Evolutionary conservation across 2,113 vertebrate species (phyloP), one percentile per base, ranked within the genome.

Genomic region (Trogon melanurus): DNA sequence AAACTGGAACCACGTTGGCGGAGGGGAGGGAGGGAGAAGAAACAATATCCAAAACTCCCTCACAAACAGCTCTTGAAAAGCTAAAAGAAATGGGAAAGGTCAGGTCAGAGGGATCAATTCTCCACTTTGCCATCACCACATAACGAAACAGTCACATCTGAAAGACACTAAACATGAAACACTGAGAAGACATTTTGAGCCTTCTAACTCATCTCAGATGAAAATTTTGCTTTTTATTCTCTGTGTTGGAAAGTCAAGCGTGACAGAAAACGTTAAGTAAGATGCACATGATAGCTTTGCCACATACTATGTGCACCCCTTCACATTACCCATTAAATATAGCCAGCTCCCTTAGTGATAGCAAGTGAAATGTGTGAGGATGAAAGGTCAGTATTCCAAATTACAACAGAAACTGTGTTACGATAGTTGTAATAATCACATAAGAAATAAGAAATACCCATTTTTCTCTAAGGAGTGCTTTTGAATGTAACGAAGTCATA

Each of bases 101-200:
- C 93, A 93, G 93, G 89, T 94, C 93, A 94, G 60, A 88, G 23
- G 26, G 85, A 85, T 91, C 88, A 70, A 66, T 93, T 94, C 74
- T 78, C 62, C 30, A 36, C 82, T 88, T 76, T 34, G 38, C 71
- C 82, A 90, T 56, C 79, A 23, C 20, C 6, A 1, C 32, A 47
- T 62, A 70, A 66, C 85, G 78, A 65, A 82, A 79, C 9, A 38
- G 54, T n/a, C 45, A 73, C 44, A 78, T 61, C 45, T 64, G 22
- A 95, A 81, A 89, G 64, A 71, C 11, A 60, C 83, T 65, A 70
- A 92, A 86, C 44, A 62, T 19, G n/a, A 94, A 94, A 78, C 9
- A 11, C 12, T 79, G 47, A 81, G 45, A 66, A 3, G 23, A 44
- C 17, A 85, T 27, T 64, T 78, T 61, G 41, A 91, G 26, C 65